A percentile compares a stretch with the other conserved stretches of the same genome.
These are phyloP conservation scores for Bhutanitis thaidina DNA, from an alignment of 2,888 invertebrate species.

Conservation along the genomic window DNA sequence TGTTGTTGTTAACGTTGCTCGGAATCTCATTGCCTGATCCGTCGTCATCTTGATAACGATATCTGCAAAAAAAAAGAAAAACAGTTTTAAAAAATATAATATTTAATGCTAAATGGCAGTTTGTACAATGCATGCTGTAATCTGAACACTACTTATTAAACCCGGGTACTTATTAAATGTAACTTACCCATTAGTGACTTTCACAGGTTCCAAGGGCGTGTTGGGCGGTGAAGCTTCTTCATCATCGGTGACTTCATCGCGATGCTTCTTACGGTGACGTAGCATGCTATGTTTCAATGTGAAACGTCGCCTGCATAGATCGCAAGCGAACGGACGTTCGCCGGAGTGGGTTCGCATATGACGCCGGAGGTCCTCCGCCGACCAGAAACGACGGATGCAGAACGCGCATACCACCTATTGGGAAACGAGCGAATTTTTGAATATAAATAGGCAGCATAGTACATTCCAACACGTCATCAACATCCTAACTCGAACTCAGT, in stretches of 20 bases:
- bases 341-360: slow-evolving; percentile 97
- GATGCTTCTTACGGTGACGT: slow-evolving; percentile 93
- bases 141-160: too few species aligned
- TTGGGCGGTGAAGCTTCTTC: slow-evolving; percentile 71
- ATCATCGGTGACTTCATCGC: slow-evolving; percentile 79
- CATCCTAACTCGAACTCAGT: too few species aligned
- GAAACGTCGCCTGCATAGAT: slow-evolving; percentile 92
- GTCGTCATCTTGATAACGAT: slow-evolving; percentile 67
- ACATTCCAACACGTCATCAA: too few species aligned
- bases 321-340: slow-evolving; percentile 94
- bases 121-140: too few species aligned
- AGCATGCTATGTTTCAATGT: slow-evolving; percentile 97
- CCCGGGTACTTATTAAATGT: too few species aligned
- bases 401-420: slow-evolving; percentile 91
- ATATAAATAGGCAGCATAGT: too few species aligned
- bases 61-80: slow-evolving; percentile 38
- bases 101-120: too few species aligned
- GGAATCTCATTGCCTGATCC: slow-evolving; percentile 69
- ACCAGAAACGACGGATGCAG: slow-evolving; percentile 96
- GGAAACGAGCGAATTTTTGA: neutral
- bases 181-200: slow-evolving; percentile 56
- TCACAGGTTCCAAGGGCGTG: slow-evolving; percentile 65
- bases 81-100: too few species aligned
- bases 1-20: slow-evolving; percentile 75
- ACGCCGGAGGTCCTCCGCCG: slow-evolving; percentile 93